Evolutionary conservation across 1,140 invertebrate genomes (phyloP), one percentile per base, ranked within the genome.

Genomic region (Nixonia krombeini): DNA sequence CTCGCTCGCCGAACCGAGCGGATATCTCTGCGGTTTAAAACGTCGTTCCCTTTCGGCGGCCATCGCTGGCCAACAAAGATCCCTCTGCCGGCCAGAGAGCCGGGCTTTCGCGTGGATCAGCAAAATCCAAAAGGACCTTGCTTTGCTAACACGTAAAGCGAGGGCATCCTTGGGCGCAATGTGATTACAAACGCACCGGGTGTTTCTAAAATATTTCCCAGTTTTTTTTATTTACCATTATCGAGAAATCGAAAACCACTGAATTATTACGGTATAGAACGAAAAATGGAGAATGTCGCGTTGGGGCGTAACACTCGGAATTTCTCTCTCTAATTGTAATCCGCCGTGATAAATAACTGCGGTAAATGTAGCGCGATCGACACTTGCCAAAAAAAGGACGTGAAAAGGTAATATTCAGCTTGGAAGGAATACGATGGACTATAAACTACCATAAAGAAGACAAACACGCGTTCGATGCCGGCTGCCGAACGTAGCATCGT

Each of bases 11-110:
- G 70, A 67, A 84, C 76, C 69, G 74, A 75, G 76, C 73, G 72
- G 76, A 83, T 82, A 84, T 82, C 74, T 79, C 74, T 83, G 81
- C 76, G 81, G 77, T 84, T 84, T 84, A 84, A 84, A 83, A 78
- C 79, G 72, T 77, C 72, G 73, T 77, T 74, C 66, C 55, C 72
- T 73, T 71, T 73, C 62, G 68, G 64, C 68, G 65, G 71, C 63
- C 65, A 74, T 70, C 70, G 73, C 63, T 52, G 71, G 66, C 57
- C 57, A 61, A 69, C 62, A 69, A 70, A 56, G 65, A 72, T 69
- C 73, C 73, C 72, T 63, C 64, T 46, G 58, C n/a, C n/a, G n/a
- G n/a, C n/a, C n/a, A n/a, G 66, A 70, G 40, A 58, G 50, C 57
- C 51, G 62, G 72, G 73, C 75, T 80, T 78, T 76, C 52, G 72